phyloP scores from a whole-genome alignment of 2,113 vertebrate species.

The Origma solitaria region DNA sequence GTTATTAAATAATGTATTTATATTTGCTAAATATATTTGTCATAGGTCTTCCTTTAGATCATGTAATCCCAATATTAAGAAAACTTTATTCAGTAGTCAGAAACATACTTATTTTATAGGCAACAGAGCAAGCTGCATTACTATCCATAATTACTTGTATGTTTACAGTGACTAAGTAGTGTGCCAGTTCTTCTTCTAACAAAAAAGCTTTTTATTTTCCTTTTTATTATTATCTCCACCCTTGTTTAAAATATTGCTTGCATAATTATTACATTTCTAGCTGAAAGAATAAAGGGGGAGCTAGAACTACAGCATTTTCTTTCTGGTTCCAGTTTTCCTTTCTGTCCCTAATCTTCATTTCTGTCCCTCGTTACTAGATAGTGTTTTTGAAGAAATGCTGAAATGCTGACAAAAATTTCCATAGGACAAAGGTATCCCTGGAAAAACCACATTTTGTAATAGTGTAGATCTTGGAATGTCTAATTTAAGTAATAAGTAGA shows the following conservation, averaged over 20 bases:
- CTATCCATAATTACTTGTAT: neutral
- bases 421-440: neutral
- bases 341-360: neutral
- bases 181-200: neutral
- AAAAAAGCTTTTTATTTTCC: neutral
- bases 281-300: neutral
- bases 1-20: neutral
- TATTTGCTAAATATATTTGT: neutral
- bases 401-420: neutral
- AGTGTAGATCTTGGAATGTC: neutral
- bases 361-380: rapidly evolving
- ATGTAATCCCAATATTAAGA: neutral
- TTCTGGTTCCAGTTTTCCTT: neutral
- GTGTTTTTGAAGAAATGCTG: neutral
- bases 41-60: neutral
- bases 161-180: neutral
- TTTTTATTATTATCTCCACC: neutral
- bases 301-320: neutral
- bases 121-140: neutral
- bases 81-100: neutral
- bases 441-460: neutral
- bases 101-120: neutral
- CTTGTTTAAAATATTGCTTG: neutral
- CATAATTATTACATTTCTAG: neutral
- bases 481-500: neutral